Evolutionary conservation across 2,888 invertebrate genomes (phyloP).

Genomic region (Sipha maydis): DNA sequence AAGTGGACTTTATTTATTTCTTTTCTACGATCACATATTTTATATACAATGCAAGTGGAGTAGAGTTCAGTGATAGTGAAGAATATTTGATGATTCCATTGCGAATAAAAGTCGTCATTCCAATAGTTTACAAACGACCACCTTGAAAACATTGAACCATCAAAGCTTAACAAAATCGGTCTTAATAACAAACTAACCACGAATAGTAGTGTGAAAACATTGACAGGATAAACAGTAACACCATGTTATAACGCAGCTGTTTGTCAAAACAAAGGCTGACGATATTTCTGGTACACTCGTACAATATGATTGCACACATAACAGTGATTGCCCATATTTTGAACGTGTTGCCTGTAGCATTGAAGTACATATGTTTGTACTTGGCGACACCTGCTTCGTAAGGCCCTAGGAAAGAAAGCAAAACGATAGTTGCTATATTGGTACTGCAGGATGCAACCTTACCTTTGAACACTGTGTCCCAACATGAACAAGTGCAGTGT

Average conservation of each 20-base stretch:
- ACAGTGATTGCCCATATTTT: conserved; percentile 77
- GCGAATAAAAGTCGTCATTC: conserved; percentile 77
- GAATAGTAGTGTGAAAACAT: conserved; percentile 78
- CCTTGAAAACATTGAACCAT: conserved; percentile 65
- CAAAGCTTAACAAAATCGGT: neutral
- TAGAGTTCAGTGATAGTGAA: conserved; percentile 74
- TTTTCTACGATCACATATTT: conserved; percentile 71
- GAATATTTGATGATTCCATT: conserved; percentile 78
- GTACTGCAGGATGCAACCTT: conserved; percentile 59
- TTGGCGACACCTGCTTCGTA: conserved; percentile 77
- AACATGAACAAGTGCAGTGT: conserved; percentile 78
- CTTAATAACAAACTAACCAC: conserved; percentile 67
- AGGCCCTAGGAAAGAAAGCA: conserved; percentile 69
- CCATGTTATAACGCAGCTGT: conserved; percentile 73
- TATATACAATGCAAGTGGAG: conserved; percentile 73
- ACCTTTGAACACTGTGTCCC: conserved; percentile 83
- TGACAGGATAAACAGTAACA: conserved; percentile 73
- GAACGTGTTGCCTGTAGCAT: conserved; percentile 74
- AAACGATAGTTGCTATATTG: neutral
- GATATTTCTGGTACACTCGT: conserved; percentile 74
- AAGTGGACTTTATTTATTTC: conserved; percentile 71
- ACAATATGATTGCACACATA: conserved; percentile 72
- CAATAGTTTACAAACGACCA: conserved; percentile 78
- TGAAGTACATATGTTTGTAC: conserved; percentile 79
- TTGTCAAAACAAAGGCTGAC: conserved; percentile 70